Base-by-base conservation (phyloP, 2,888 invertebrate genomes). In the Corbicula japonica region DNA sequence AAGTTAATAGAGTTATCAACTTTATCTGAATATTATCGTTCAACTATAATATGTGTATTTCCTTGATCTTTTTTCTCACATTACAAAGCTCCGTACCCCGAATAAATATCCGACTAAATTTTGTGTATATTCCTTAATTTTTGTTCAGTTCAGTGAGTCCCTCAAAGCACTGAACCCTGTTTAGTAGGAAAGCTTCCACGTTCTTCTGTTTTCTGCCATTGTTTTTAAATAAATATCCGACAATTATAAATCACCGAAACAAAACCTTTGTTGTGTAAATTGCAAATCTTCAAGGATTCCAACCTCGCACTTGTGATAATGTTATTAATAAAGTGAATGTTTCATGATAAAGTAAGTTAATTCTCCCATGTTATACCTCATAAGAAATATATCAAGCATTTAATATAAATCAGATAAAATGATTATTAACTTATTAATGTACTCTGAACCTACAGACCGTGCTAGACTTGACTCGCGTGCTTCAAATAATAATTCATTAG, bases 281-380 rank as follows among this genome's bases (percentile, higher is more conserved):
- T 8, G 21, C 6, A 46, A 21, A 21, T 46, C 18, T 18, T 21
- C 46, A 46, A 3, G 61, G 12, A 61, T 41, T 21, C n/a, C 41
- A 21, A 61, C 44, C 21, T 30, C 54, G 38, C 38, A 48, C 60
- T 46, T 44, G 60, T 34, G 23, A 46, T 41, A 34, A 46, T 66
- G 71, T 66, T 61, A 66, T 72, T 77, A 77, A 77, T 77, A 60
- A 72, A 72, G 58, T 32, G 44, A 61, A 38, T 66, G 68, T 54
- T 66, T 66, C 54, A 58, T 41, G 61, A 54, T 66, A 44, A 28
- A 71, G 60, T 60, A 12, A 38, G 38, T 21, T 77, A 63, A 77
- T 77, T 66, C 52, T 38, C 23, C 61, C 76, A 72, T 60, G 76
- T 72, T 71, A 41, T 52, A 52, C 34, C 28, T 66, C 71, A 68